Base-by-base conservation (phyloP, 2,113 vertebrate genomes). In the Zosterops borbonicus region DNA sequence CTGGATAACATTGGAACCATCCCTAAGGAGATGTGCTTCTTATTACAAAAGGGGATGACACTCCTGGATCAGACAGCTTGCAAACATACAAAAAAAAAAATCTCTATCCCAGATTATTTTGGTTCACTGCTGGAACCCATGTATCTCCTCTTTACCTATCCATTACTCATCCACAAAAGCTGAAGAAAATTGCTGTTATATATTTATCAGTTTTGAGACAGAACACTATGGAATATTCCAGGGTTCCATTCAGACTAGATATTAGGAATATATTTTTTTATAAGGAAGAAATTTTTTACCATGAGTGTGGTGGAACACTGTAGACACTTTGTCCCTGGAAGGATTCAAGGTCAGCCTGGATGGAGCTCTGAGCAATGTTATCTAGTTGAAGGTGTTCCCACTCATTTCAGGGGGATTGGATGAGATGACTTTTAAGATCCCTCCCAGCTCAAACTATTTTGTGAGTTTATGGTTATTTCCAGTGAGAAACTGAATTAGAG, bases 311-410 rank as follows among this genome's bases (percentile, higher is more conserved):
- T 55, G 50, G 46, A 81, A 20, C 20, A 69, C 8, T 73, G 13
- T 42, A 35, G 15, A 14, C 27, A 4, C 3, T 14, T 39, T 8
- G 20, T 23, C 16, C 19, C 15, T 35, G 27, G n/a, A 46, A 41
- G 23, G 6, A 11, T 80, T 67, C 14, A 29, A 27, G 24, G 4
- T 50, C 11, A 52, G 23, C 9, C 2, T 64, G 33, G 8, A 37
- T 0, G 1, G 9, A 2, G 12, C 17, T 87, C 25, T 42, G 29
- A 84, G 11, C 3, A 64, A 46, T 7, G 7, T 53, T 37, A 17
- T 63, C 11, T 14, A 9, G 8, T 28, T 58, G 25, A 33, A 63
- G 16, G 6, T 71, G 14, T 13, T 55, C 11, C 25, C 1, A 0
- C 13, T 28, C 3, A 28, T 10, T 24, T 46, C 25, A 37, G 15